Evolutionary conservation across 1,140 invertebrate species (phyloP).

Genomic region (Scaptomyza pallida): DNA sequence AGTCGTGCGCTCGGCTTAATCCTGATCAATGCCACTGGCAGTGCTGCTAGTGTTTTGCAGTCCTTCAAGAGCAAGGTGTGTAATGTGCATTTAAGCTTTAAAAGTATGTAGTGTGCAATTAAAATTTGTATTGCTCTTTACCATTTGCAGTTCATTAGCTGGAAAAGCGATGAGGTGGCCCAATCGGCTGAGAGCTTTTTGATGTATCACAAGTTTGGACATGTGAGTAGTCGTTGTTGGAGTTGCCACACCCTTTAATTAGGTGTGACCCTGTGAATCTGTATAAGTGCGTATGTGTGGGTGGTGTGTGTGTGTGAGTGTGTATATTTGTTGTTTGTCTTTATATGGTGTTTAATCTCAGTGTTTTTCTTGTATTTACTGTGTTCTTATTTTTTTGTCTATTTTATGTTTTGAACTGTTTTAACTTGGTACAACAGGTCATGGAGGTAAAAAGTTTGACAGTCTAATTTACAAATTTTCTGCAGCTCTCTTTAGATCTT

Average conservation of each 20-base stretch:
- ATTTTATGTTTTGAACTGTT: slow-evolving; percentile 69
- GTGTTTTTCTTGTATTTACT: slow-evolving; percentile 65
- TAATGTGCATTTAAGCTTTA: not conserved
- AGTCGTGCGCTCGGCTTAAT: slow-evolving; percentile 90
- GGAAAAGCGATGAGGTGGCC: slow-evolving; percentile 89
- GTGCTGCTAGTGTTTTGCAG: slow-evolving; percentile 93
- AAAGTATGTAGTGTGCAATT: slow-evolving; percentile 17
- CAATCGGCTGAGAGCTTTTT: slow-evolving; percentile 93
- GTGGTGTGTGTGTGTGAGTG: not conserved
- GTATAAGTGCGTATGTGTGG: not conserved
- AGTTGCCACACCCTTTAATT: not conserved
- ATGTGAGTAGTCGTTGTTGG: slow-evolving; percentile 87
- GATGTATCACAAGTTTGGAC: slow-evolving; percentile 95
- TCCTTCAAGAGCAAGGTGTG: slow-evolving; percentile 92
- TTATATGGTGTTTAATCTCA: slow-evolving; percentile 49
- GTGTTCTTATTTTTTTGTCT: slow-evolving; percentile 62
- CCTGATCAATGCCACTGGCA: slow-evolving; percentile 94
- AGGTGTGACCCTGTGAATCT: not conserved
- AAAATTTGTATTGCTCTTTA: slow-evolving; percentile 11
- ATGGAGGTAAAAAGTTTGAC: slow-evolving; percentile 72
- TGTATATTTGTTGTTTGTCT: slow-evolving; percentile 11
- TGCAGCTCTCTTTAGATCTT: slow-evolving; percentile 37
- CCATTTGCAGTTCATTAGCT: slow-evolving; percentile 88
- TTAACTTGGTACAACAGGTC: slow-evolving; percentile 63
- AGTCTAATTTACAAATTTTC: slow-evolving; percentile 42